Conservation (phyloP, 2,888 invertebrate species). For the Latheticus oryzae region DNA sequence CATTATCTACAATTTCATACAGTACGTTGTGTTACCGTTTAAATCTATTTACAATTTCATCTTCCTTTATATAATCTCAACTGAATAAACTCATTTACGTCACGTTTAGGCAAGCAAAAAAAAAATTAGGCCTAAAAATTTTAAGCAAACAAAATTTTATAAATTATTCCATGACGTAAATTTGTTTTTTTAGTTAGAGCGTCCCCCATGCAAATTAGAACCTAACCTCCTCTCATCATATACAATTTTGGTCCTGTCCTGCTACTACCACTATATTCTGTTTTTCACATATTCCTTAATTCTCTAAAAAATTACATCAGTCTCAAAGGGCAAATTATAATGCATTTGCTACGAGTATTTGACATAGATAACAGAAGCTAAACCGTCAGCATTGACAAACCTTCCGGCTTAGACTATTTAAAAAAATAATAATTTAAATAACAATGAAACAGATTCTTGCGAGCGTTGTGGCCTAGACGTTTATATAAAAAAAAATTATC, state of each 20-base stretch:
- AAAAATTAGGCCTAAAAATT: slow-evolving; percentile 41
- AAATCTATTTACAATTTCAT: slow-evolving; percentile 51
- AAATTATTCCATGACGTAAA: slow-evolving; percentile 22
- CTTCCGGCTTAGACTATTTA: slow-evolving; percentile 6
- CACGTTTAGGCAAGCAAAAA: slow-evolving; percentile 8
- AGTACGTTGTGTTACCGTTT: slow-evolving; percentile 49
- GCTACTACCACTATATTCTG: slow-evolving; percentile 55
- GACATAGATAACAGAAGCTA: slow-evolving; percentile 55
- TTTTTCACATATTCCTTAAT: slow-evolving; percentile 30
- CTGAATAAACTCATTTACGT: slow-evolving; percentile 38
- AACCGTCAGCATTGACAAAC: slow-evolving; percentile 20
- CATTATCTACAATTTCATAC: slow-evolving; percentile 56
- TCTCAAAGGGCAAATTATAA: slow-evolving; percentile 66
- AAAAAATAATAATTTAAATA: slow-evolving; percentile 38
- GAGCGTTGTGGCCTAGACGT: slow-evolving; percentile 34
- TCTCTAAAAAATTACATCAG: slow-evolving; percentile 61
- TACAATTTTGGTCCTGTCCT: slow-evolving; percentile 57
- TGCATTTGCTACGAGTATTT: slow-evolving; percentile 62
- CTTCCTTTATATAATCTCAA: slow-evolving; percentile 43
- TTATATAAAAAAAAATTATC: slow-evolving; percentile 37
- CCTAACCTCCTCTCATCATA: slow-evolving; percentile 42
- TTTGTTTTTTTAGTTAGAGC: slow-evolving; percentile 43
- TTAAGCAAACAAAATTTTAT: slow-evolving; percentile 36
- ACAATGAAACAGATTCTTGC: slow-evolving; percentile 42
- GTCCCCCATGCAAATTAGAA: slow-evolving; percentile 41